Percentiles rank a stretch among this genome's conserved stretches.
Conservation (phyloP, 2,888 invertebrate species). For the Augiades crinisus region DNA sequence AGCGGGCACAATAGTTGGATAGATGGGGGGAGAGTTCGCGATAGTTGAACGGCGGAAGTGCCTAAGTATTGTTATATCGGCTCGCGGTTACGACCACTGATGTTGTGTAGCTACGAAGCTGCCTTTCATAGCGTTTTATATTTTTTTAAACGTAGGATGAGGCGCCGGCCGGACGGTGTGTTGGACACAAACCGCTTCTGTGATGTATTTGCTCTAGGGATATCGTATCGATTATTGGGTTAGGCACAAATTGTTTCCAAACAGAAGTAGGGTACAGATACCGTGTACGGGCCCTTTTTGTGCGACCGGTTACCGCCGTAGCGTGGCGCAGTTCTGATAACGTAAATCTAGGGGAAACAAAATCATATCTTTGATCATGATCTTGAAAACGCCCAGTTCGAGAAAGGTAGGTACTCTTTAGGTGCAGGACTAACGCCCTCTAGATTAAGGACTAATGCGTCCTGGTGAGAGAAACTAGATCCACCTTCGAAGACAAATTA, state of each 20-base stretch:
- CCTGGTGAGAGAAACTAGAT: no score
- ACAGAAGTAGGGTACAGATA: constrained; percentile 18
- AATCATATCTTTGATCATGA: no score
- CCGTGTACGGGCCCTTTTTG: constrained; percentile 2
- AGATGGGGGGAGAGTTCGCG: constrained; percentile 25
- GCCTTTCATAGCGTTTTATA: constrained; percentile 75
- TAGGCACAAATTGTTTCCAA: constrained; percentile 46
- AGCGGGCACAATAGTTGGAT: constrained; percentile 35
- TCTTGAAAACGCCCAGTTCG: no score
- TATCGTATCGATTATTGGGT: constrained; percentile 43
- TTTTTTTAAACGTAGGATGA: constrained; percentile 65
- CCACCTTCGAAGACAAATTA: no score
- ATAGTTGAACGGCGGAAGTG: constrained; percentile 58
- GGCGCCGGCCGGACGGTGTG: constrained; percentile 53
- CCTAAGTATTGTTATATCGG: constrained; percentile 57
- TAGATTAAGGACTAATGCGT: no score
- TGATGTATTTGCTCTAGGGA: constrained; percentile 69
- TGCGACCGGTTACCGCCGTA: neutral
- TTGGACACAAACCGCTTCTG: constrained; percentile 71
- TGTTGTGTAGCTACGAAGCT: constrained; percentile 57
- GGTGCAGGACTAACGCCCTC: no score
- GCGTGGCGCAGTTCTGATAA: no score
- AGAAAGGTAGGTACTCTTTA: no score
- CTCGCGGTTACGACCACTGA: constrained; percentile 54
- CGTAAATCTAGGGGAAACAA: no score